Percentiles rank a stretch among this genome's conserved stretches.
These are phyloP conservation scores for Gymnodraco acuticeps DNA, from an alignment of 2,797 vertebrate genomes.

Conservation along the genomic window DNA sequence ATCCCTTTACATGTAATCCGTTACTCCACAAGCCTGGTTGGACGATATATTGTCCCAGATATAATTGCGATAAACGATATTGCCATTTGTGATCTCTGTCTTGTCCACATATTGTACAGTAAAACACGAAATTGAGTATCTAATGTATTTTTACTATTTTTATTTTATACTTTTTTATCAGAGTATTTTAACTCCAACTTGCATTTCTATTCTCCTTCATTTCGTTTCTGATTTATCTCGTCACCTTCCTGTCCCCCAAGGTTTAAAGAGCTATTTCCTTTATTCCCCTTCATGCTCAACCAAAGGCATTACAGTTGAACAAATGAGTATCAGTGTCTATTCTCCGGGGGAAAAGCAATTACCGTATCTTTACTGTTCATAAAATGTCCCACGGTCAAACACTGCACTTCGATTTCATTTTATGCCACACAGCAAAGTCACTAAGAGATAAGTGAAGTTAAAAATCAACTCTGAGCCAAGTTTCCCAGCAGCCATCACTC, in stretches of 20 bases:
- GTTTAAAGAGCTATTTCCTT: conserved; percentile 14
- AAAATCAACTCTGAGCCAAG: conserved; percentile 7
- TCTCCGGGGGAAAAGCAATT: conserved; percentile 17
- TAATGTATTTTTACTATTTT: no score
- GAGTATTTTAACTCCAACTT: not conserved
- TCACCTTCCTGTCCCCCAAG: not conserved
- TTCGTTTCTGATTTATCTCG: conserved; percentile 7
- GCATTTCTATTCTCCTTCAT: not conserved
- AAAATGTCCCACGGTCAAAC: conserved; percentile 14
- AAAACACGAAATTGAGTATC: no score
- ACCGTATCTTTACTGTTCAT: conserved; percentile 38
- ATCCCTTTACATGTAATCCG: no score
- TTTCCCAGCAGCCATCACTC: conserved; percentile 10
- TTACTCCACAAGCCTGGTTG: no score
- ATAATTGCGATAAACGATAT: no score
- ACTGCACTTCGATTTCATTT: conserved; percentile 16
- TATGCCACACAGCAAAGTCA: conserved; percentile 3
- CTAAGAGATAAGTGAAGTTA: conserved; percentile 11
- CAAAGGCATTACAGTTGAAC: not conserved
- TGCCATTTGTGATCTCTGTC: no score
- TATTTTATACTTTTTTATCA: no score
- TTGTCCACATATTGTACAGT: no score
- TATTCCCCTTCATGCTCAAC: not conserved
- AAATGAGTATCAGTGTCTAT: not conserved
- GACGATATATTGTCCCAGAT: no score